These are phyloP conservation scores for Anhinga anhinga DNA, from an alignment of 2,113 vertebrate species.

Conservation along the genomic window DNA sequence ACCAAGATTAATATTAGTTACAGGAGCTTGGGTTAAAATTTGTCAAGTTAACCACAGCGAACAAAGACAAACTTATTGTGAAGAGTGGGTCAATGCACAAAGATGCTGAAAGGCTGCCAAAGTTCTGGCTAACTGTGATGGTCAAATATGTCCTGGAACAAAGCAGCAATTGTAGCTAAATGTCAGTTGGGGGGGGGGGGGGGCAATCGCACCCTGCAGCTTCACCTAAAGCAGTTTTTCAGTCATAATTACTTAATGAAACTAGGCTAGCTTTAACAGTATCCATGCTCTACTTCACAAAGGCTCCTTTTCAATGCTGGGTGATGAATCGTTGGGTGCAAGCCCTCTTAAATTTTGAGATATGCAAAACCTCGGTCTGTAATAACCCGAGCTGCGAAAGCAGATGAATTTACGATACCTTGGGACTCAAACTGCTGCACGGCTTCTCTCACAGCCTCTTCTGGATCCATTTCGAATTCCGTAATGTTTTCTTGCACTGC, in stretches of 20 bases:
- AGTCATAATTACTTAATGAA: neutral
- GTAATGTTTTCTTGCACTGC: conserved; percentile 88
- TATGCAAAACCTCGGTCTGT: neutral
- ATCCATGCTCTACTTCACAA: neutral
- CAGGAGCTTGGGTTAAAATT: neutral
- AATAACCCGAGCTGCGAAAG: neutral
- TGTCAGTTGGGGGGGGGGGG: neutral
- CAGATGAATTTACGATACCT: conserved; percentile 64
- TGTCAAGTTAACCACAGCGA: neutral
- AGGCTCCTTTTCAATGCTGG: neutral
- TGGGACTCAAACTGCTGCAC: conserved; percentile 93
- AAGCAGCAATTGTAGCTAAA: neutral
- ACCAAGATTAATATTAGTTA: neutral
- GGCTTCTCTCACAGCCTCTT: conserved; percentile 87
- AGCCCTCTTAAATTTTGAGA: neutral
- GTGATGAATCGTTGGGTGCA: fast-evolving
- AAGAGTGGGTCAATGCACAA: too few species aligned
- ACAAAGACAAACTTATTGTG: neutral
- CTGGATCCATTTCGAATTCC: conserved; percentile 89
- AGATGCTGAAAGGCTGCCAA: neutral
- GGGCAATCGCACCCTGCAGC: too few species aligned
- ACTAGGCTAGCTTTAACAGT: neutral
- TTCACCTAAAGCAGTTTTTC: neutral
- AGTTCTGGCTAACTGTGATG: neutral
- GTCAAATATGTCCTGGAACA: neutral